These are phyloP conservation scores for Neomicropteryx cornuta DNA, from an alignment of 1,140 invertebrate species.

Conservation along the genomic window DNA sequence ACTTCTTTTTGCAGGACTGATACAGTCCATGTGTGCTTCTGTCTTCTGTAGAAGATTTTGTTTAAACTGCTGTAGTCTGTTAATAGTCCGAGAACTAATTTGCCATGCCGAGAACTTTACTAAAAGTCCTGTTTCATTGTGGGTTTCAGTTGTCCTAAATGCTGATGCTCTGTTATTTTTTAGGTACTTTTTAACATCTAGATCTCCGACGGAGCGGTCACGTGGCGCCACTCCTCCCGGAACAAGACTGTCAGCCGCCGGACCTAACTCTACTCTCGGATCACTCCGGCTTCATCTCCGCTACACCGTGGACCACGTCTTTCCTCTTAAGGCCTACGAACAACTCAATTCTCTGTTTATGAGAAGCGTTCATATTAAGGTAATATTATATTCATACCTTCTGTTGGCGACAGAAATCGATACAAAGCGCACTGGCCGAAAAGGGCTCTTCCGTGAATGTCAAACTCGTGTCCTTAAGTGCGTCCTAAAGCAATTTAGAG, in stretches of 20 bases:
- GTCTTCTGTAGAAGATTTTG: too few species aligned
- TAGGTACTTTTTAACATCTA: constrained; percentile 78
- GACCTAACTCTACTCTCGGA: constrained; percentile 53
- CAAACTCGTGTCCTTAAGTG: not conserved
- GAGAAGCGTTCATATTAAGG: constrained; percentile 57
- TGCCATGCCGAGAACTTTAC: too few species aligned
- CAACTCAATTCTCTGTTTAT: constrained; percentile 64
- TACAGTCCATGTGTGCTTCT: too few species aligned
- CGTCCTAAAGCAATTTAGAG: too few species aligned
- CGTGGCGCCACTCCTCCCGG: constrained; percentile 55
- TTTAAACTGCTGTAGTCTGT: too few species aligned
- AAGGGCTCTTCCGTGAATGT: too few species aligned
- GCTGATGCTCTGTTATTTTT: not conserved
- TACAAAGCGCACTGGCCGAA: too few species aligned
- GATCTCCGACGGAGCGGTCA: constrained; percentile 48
- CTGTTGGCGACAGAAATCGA: not conserved
- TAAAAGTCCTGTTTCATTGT: constrained; percentile 3
- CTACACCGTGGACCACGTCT: constrained; percentile 82
- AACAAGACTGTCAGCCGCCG: constrained; percentile 45
- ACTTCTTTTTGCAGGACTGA: too few species aligned
- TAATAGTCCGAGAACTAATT: too few species aligned
- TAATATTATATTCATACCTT: constrained; percentile 18
- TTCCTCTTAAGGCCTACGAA: constrained; percentile 69
- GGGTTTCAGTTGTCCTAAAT: too few species aligned
- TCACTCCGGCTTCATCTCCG: constrained; percentile 75